Base-by-base conservation (phyloP, 1,140 invertebrate genomes). In the Procambarus virginalis region DNA sequence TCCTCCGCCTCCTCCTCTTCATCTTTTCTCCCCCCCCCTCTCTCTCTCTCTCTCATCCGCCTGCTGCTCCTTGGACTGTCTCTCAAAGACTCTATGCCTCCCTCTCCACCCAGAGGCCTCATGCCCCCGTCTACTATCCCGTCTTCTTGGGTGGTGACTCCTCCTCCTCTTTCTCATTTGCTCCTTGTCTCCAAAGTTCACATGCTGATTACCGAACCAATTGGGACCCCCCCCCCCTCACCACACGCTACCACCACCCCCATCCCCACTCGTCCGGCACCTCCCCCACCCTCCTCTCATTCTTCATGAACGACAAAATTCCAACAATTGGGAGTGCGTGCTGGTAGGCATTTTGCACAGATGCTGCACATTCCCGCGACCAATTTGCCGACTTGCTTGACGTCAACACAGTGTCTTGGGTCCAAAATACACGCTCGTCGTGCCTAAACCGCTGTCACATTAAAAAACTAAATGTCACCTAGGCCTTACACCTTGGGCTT, bases 151-250 rank as follows among this genome's bases (percentile, higher is more conserved):
- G 60, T 64, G 60, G 60, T 64, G 60, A 51, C 84, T 80, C 86
- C 78, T 80, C 85, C 85, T 77, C 84, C 82, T 70, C 84, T 75
- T 81, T 77, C 78, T 87, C 77, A 87, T 87, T 87, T 87, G 60
- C 86, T 89, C 81, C 87, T 89, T 89, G 87, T 83, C 80, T 89
- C 87, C 81, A 89, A 89, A 89, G 81, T 89, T 81, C 81, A 89
- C 87, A 89, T 89, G 87, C 87, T 89, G 87, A 89, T 89, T 89
- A 89, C 87, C 87, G 87, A 89, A 89, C 80, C 87, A 89, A 89
- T 89, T 84, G 87, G n/a, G 79, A 58, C 80, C 87, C 51, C 17
- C 64, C 73, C 86, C 68, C 55, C 60, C 17, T 64, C 60, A 6
- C 58, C 85, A n/a, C n/a, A 34, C 58, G n/a, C 85, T 49, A 58